Percentiles rank a stretch among this genome's conserved stretches.
phyloP scores from a whole-genome alignment of 1,140 invertebrate genomes.

The Dysdera silvatica region DNA sequence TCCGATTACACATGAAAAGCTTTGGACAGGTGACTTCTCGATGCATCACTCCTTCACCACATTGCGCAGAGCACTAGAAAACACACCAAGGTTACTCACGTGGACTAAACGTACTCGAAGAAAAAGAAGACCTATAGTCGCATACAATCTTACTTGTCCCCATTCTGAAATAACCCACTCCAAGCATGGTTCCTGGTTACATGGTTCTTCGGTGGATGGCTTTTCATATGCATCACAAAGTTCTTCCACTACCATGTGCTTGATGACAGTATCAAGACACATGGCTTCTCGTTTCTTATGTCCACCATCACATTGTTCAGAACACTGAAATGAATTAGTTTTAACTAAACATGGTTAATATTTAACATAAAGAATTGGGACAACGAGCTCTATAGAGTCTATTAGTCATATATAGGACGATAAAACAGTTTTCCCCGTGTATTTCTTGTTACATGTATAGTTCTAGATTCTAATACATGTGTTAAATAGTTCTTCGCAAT shows the following conservation, averaged over 20 bases:
- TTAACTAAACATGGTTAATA: too few relatives aligned
- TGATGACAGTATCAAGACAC: conserved; percentile 37
- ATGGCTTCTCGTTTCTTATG: conserved; percentile 38
- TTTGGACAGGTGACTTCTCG: conserved; percentile 40
- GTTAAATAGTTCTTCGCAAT: too few relatives aligned
- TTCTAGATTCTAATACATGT: too few relatives aligned
- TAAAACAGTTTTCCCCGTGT: too few relatives aligned
- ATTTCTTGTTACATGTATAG: too few relatives aligned
- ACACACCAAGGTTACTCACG: conserved; percentile 10
- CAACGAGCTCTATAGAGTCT: too few relatives aligned
- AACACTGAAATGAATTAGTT: conserved; percentile 42
- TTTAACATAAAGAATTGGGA: too few relatives aligned
- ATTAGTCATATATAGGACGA: too few relatives aligned
- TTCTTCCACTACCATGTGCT: conserved; percentile 31
- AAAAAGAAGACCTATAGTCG: background rate
- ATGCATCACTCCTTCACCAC: conserved; percentile 39
- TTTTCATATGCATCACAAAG: conserved; percentile 36
- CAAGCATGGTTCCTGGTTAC: conserved; percentile 39
- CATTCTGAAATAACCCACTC: conserved; percentile 41
- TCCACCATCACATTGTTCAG: conserved; percentile 41
- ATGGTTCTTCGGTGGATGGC: conserved; percentile 38
- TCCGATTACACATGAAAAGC: conserved; percentile 38
- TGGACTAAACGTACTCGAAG: background rate
- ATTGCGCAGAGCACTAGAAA: conserved; percentile 44
- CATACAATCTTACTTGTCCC: conserved; percentile 37